Evolutionary conservation across 2,797 vertebrate genomes (phyloP).

Genomic region (Epinephelus awoara): DNA sequence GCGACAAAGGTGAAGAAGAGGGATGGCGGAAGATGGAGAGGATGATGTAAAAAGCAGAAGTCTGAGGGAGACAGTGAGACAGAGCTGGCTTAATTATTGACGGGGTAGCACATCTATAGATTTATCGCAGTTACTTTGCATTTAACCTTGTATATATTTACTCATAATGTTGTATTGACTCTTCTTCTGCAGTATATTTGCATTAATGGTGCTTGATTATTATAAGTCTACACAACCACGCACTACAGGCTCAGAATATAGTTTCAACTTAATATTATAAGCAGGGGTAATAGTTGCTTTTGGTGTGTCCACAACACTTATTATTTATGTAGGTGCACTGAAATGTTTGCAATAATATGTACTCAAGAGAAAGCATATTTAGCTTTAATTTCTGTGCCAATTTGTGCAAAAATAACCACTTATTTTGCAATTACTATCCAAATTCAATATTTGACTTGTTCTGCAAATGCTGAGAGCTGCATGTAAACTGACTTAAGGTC

Average conservation of each 20-base stretch:
- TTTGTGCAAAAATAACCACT: neutral
- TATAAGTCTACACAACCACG: too few species aligned
- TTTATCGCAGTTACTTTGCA: neutral
- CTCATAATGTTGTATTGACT: too few species aligned
- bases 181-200: too few species aligned
- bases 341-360: neutral
- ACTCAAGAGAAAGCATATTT: conserved; percentile 14
- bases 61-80: conserved; percentile 7
- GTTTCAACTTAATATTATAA: too few species aligned
- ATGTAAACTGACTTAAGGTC: neutral
- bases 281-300: neutral
- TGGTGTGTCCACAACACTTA: too few species aligned
- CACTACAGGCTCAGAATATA: too few species aligned
- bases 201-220: too few species aligned
- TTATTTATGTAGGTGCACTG: neutral
- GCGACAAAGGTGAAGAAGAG: conserved; percentile 33
- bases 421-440: conserved; percentile 1
- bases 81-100: neutral
- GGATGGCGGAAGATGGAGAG: conserved; percentile 11
- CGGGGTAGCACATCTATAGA: neutral
- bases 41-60: conserved; percentile 9
- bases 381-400: neutral
- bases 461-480: neutral
- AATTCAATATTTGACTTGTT: conserved; percentile 33
- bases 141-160: too few species aligned